Base-by-base conservation (phyloP, 2,797 vertebrate genomes). In the Pantherophis alleghaniensis region DNA sequence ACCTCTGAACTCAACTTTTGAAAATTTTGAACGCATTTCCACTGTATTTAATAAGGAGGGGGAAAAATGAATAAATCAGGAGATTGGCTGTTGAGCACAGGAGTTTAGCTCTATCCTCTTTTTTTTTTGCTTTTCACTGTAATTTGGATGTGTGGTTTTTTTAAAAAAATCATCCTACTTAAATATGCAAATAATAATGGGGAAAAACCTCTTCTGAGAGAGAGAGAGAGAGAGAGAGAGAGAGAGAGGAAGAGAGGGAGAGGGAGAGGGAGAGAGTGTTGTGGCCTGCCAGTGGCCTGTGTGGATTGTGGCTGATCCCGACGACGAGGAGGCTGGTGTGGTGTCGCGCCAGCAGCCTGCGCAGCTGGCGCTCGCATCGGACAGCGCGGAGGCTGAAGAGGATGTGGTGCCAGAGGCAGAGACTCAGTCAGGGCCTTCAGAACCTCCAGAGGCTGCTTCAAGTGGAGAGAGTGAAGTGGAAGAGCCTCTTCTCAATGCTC, bases 211-310 rank as follows among this genome's bases (percentile, higher is more conserved):
- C 20, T 79, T 42, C 9, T 79, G 3, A 26, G 24, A 26, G 10
- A 4, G 24, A 11, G 24, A 11, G 24, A 11, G 3, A 26, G 24
- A 26, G 10, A 4, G 24, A 11, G 24, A 11, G 24, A 11, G 24
- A 0, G 26, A 13, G 61, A 0, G 1, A 0, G 7, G 13, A 22
- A 6, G 1, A 28, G 61, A 28, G 20, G 2, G 20, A 24, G 57
- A 59, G 5, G 1, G 5, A 59, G 6, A 22, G 6, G 1, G 7
- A 60, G 22, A 24, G 22, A 60, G 18, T 42, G 42, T 42, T 42
- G 42, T 42, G 42, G 42, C 42, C 42, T 0, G 3, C 42, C 42
- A 42, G 42, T 42, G 42, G 3, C 42, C 42, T 42, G 42, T 0
- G 42, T 3, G 0, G 42, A 42, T 42, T 42, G 42, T 42, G 42